These are phyloP conservation scores for Petrocephalus sullivani DNA, from an alignment of 2,797 vertebrate genomes.

Conservation along the genomic window DNA sequence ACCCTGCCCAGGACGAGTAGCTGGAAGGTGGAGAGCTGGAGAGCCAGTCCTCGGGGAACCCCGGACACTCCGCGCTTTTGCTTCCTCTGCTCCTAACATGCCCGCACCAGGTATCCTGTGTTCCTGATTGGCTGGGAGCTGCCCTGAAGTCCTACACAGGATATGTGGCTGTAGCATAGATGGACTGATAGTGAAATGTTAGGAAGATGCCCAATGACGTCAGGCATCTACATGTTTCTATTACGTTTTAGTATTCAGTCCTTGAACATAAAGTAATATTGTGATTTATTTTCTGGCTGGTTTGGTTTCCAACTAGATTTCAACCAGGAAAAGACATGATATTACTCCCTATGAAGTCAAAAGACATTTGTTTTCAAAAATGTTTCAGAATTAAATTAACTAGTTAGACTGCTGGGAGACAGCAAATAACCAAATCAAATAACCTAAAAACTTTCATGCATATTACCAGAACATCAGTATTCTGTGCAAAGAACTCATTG, in stretches of 20 bases:
- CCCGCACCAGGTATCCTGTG: too few relatives aligned
- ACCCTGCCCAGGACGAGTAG: too few relatives aligned
- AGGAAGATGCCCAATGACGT: not conserved
- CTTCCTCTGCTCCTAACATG: too few relatives aligned
- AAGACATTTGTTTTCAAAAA: not conserved
- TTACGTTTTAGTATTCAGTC: not conserved
- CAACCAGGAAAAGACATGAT: not conserved
- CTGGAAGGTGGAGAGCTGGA: too few relatives aligned
- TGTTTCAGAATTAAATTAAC: slow-evolving; percentile 5
- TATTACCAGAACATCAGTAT: not conserved
- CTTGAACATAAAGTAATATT: not conserved
- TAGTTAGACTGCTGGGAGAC: not conserved
- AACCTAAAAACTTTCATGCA: not conserved
- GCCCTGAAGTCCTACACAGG: not conserved
- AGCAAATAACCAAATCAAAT: too few relatives aligned
- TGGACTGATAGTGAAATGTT: not conserved
- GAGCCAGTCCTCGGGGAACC: too few relatives aligned
- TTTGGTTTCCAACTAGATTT: not conserved
- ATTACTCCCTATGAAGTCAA: not conserved
- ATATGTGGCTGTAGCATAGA: not conserved
- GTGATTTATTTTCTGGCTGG: not conserved
- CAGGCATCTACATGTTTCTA: not conserved
- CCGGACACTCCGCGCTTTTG: too few relatives aligned
- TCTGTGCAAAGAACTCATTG: not conserved
- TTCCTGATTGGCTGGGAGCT: too few relatives aligned